Evolutionary conservation across 2,113 vertebrate genomes (phyloP).

Genomic region (Cynocephalus volans): DNA sequence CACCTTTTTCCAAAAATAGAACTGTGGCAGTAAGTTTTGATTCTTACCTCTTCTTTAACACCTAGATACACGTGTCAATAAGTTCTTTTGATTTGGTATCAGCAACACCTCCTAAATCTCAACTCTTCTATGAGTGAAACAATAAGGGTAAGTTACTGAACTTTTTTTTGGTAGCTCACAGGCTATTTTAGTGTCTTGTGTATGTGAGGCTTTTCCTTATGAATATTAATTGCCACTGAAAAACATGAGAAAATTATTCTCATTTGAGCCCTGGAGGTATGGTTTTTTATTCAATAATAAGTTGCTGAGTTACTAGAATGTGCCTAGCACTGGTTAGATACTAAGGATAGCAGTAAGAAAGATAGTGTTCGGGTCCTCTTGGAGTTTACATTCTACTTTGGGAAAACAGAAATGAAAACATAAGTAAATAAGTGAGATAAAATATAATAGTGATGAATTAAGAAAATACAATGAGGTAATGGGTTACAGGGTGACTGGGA

Average conservation of each 20-base stretch:
- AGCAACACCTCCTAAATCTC: not conserved
- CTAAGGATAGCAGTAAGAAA: not conserved
- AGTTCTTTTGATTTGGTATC: not conserved
- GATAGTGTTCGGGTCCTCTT: not conserved
- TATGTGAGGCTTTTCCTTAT: not conserved
- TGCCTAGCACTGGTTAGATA: too few relatives aligned
- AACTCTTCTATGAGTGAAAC: not conserved
- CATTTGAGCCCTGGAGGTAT: too few relatives aligned
- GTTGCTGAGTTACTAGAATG: too few relatives aligned
- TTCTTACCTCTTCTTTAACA: not conserved
- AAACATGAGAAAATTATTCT: too few relatives aligned
- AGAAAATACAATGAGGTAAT: not conserved
- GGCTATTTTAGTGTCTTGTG: not conserved
- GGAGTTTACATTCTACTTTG: not conserved
- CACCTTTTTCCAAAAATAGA: not conserved
- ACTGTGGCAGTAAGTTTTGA: not conserved
- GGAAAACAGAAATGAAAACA: conserved; percentile 10
- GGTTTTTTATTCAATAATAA: too few relatives aligned
- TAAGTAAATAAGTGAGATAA: not conserved
- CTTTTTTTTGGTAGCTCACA: not conserved
- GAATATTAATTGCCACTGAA: not conserved
- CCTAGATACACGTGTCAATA: not conserved
- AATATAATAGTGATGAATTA: not conserved
- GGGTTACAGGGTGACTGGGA: not conserved
- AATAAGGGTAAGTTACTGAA: not conserved